phyloP scores from a whole-genome alignment of 2,888 invertebrate species.

The Ryuthela nishihirai region DNA sequence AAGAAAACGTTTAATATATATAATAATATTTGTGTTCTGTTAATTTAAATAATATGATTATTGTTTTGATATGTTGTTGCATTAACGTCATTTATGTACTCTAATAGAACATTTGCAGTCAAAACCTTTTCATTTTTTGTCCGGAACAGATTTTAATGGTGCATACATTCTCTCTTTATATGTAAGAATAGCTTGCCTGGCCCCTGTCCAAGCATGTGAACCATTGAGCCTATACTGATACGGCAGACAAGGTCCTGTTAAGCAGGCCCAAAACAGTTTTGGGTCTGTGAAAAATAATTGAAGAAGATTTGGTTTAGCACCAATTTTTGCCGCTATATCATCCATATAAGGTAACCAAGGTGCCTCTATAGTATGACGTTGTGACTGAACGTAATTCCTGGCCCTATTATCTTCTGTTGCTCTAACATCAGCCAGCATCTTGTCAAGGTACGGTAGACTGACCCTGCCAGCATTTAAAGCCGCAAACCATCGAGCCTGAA shows the following conservation, averaged over 20 bases:
- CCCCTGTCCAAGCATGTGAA: conserved; percentile 51
- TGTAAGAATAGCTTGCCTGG: conserved; percentile 51
- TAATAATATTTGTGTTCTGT: too few relatives aligned
- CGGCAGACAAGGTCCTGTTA: conserved; percentile 48
- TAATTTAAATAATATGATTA: too few relatives aligned
- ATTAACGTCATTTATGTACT: too few relatives aligned
- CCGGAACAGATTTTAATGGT: conserved; percentile 19
- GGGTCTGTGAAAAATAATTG: conserved; percentile 45
- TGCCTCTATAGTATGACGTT: conserved; percentile 37
- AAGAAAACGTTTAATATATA: too few relatives aligned
- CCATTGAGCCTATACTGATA: conserved; percentile 51
- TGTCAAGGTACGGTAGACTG: conserved; percentile 46
- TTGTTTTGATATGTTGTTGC: too few relatives aligned
- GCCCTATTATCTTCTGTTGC: conserved; percentile 43
- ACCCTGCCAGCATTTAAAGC: conserved; percentile 56
- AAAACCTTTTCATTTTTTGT: too few relatives aligned
- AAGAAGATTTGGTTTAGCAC: conserved; percentile 50
- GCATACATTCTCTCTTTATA: conserved; percentile 37
- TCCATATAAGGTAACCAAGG: conserved; percentile 50
- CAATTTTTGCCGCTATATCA: conserved; percentile 50
- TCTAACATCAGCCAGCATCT: conserved; percentile 49
- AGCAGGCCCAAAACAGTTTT: conserved; percentile 43
- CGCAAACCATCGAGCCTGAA: conserved; percentile 61
- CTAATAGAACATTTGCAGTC: too few relatives aligned
- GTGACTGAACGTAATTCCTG: conserved; percentile 31